Evolutionary conservation across 2,113 vertebrate genomes (phyloP), one percentile per base, ranked within the genome.

Genomic region (Oryzias melastigma): DNA sequence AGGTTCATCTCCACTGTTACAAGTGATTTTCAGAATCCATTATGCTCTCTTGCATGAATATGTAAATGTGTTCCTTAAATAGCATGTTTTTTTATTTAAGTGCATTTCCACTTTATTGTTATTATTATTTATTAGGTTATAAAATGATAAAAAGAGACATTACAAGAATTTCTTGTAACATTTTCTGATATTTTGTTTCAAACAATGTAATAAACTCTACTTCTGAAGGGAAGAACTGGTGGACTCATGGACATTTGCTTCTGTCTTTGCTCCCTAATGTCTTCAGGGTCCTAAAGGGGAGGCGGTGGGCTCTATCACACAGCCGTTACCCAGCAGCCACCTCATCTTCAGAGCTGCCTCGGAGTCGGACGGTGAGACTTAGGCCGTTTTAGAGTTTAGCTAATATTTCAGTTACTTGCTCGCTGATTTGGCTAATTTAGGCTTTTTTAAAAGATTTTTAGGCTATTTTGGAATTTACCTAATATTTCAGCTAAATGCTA

Each of bases 311-410:
- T 98, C 97, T 58, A 98, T 98, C 89, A 98, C 96, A 47, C 97
- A 98, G 86, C 97, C 97, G 0, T 90, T 99, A 88, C 97, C 97
- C 80, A 93, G 97, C 94, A 98, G 97, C 88, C 98, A 99, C 48
- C 91, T 99, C 88, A 99, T 99, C 81, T 95, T 98, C 85, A 92
- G 97, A 43, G 96, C 97, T 0, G 93, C 96, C 81, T 98, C 97
- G 4, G 97, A 99, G 85, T 99, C 97, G 56, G 96, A 99, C 82
- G 97, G 97, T 98, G 92, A 94, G 80, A 86, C 52, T 22, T 2
- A 22, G 22, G 22, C 22, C 3, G 3, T 22, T 22, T 22, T 22
- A 3, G 22, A 22, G 22, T 22, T 22, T 2, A 22, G 22, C 22
- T 22, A 22, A 22, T 22, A 22, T 22, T 22, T 22, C 22, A 22